Evolutionary conservation across 1,140 invertebrate species (phyloP).

Genomic region (Rhyacophila brunnea): DNA sequence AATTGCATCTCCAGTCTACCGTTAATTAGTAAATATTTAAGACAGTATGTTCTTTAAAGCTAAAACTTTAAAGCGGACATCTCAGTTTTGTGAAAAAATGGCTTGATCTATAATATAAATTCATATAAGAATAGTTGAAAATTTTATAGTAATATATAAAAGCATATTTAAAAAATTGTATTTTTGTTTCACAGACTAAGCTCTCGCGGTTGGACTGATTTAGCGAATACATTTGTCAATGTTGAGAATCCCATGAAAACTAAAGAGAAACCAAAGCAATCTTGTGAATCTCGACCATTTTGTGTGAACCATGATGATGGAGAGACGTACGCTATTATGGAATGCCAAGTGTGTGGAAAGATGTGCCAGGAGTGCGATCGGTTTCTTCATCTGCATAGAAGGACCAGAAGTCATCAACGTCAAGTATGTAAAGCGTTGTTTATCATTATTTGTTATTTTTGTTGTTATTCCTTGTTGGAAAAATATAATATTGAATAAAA

Average conservation of each 20-base stretch:
- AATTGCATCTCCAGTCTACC: too few species aligned
- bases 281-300: conserved; percentile 51
- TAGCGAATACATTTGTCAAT: conserved; percentile 2
- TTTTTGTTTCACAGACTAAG: background rate
- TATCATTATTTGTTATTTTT: too few species aligned
- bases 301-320: conserved; percentile 98
- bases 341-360: conserved; percentile 88
- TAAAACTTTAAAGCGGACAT: too few species aligned
- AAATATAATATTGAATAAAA: too few species aligned
- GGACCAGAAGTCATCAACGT: conserved; percentile 81
- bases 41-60: too few species aligned
- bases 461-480: too few species aligned
- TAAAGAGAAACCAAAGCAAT: background rate
- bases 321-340: conserved; percentile 89
- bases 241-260: background rate
- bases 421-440: conserved; percentile 59
- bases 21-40: too few species aligned
- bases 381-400: conserved; percentile 87
- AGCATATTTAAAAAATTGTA: too few species aligned
- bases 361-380: conserved; percentile 95
- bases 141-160: too few species aligned
- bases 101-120: too few species aligned
- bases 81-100: too few species aligned
- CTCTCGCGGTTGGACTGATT: background rate
- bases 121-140: too few species aligned